Percentiles rank a stretch among this genome's conserved stretches.
phyloP scores from a whole-genome alignment of 2,113 vertebrate genomes.

The Ceuthmochares aereus region DNA sequence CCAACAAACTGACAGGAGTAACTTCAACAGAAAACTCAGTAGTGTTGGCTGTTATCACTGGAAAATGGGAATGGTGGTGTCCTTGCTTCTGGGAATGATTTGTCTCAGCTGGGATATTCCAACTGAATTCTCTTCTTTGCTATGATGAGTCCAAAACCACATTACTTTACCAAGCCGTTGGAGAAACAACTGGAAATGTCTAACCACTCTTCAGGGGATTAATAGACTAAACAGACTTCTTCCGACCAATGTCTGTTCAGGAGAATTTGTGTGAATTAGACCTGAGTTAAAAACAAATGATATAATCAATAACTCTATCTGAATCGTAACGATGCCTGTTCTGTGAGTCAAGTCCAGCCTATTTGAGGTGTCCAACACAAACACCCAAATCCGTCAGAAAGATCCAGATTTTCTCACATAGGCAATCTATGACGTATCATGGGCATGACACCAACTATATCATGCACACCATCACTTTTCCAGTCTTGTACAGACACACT shows the following conservation, averaged over 20 bases:
- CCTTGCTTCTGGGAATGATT: not conserved
- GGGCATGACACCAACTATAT: rapidly evolving
- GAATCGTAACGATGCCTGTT: not conserved
- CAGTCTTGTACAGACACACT: not conserved
- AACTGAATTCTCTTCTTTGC: not conserved
- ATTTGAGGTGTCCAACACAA: not conserved
- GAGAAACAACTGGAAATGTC: not conserved
- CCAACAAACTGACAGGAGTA: not conserved
- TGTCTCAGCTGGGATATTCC: not conserved
- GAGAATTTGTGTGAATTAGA: not conserved
- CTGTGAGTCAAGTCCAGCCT: not conserved
- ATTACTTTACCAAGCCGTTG: not conserved
- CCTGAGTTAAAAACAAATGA: not conserved
- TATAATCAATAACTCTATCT: not conserved
- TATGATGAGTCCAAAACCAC: not conserved
- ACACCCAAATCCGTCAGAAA: rapidly evolving
- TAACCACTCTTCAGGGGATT: not conserved
- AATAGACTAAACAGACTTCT: not conserved
- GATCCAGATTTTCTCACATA: rapidly evolving
- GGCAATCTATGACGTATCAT: not conserved
- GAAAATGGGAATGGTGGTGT: not conserved
- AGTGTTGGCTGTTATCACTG: not conserved
- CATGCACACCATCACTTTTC: rapidly evolving
- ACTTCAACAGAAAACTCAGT: not conserved
- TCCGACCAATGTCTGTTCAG: not conserved